phyloP scores from a whole-genome alignment of 2,888 invertebrate species.

The Cephonodes hylas region DNA sequence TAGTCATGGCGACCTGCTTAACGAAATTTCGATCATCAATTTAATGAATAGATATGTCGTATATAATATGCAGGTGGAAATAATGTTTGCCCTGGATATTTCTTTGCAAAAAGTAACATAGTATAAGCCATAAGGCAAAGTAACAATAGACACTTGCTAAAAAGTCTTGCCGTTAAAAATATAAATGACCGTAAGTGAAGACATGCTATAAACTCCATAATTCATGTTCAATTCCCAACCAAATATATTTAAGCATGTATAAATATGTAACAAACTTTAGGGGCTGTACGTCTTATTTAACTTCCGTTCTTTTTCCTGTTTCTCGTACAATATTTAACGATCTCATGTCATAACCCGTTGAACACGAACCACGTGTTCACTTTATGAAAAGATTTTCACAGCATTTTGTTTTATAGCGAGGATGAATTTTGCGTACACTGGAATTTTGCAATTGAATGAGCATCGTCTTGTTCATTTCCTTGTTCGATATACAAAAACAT shows the following conservation, averaged over 20 bases:
- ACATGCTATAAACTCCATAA: too few species aligned
- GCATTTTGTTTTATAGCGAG: neutral
- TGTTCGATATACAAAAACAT: neutral
- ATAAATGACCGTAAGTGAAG: too few species aligned
- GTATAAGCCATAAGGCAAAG: too few species aligned
- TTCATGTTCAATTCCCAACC: neutral
- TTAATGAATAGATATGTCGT: too few species aligned
- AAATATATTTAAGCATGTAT: neutral
- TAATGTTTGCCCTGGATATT: too few species aligned
- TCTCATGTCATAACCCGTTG: neutral
- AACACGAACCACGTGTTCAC: neutral
- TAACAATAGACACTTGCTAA: too few species aligned
- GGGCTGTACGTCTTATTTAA: neutral
- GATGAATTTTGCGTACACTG: neutral
- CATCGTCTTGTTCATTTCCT: neutral
- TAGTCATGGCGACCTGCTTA: too few species aligned
- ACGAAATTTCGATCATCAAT: too few species aligned
- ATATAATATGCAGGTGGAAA: too few species aligned
- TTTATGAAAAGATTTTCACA: neutral
- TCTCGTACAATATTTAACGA: neutral
- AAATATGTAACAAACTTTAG: neutral
- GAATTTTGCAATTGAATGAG: neutral
- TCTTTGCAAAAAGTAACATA: too few species aligned
- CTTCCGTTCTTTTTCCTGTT: neutral
- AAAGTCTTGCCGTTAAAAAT: too few species aligned